Percentiles rank a stretch among this genome's conserved stretches.
Evolutionary conservation across 2,113 vertebrate genomes (phyloP).

Genomic region (Rhinoderma darwinii): DNA sequence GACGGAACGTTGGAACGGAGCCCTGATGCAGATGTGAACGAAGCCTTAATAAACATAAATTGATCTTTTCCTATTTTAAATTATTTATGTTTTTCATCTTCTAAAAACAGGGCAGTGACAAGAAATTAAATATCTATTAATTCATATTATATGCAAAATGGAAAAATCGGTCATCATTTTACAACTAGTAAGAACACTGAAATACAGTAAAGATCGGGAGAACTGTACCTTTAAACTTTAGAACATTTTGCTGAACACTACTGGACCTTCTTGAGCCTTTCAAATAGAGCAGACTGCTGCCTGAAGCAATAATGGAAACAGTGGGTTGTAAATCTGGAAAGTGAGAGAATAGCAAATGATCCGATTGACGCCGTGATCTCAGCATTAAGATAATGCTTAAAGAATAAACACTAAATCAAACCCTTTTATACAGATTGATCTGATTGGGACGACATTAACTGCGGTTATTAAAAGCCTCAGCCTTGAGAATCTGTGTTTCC

Average conservation of each 20-base stretch:
- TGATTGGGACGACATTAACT: slow-evolving; percentile 40
- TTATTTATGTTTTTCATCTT: too few species aligned
- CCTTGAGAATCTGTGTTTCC: slow-evolving; percentile 33
- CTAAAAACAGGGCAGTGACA: too few species aligned
- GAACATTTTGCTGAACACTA: background rate
- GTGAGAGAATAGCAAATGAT: slow-evolving; percentile 47
- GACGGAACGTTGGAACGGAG: too few species aligned
- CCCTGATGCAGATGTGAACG: too few species aligned
- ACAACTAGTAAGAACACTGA: background rate
- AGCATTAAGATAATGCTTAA: slow-evolving; percentile 41
- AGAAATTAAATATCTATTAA: too few species aligned
- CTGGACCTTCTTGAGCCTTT: background rate
- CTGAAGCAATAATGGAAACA: slow-evolving; percentile 26
- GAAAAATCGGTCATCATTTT: too few species aligned
- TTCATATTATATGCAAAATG: too few species aligned
- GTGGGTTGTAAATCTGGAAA: slow-evolving; percentile 24
- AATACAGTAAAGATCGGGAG: background rate
- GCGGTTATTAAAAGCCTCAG: slow-evolving; percentile 43
- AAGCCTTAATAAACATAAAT: too few species aligned
- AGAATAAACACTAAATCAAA: slow-evolving; percentile 53
- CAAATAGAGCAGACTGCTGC: slow-evolving; percentile 12
- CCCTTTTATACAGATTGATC: slow-evolving; percentile 48
- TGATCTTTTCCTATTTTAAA: too few species aligned
- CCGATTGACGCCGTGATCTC: slow-evolving; percentile 46
- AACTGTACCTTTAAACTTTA: background rate